A percentile compares a stretch with the other conserved stretches of the same genome.
phyloP scores from a whole-genome alignment of 2,888 invertebrate genomes.

The Lobophora halterata region DNA sequence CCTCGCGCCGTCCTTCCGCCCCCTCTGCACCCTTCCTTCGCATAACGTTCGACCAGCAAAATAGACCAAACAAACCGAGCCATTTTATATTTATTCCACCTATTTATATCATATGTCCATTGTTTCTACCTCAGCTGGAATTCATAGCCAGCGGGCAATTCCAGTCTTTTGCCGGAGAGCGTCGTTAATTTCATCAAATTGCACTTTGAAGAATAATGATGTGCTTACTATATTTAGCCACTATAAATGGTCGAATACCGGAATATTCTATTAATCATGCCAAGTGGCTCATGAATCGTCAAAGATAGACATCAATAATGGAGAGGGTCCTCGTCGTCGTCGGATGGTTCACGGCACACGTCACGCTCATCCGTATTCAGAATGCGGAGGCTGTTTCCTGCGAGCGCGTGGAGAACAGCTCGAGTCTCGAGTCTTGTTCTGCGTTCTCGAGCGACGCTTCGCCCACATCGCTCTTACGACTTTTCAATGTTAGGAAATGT shows the following conservation, averaged over 20 bases:
- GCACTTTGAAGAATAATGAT: slow-evolving; percentile 26
- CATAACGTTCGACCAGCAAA: slow-evolving; percentile 69
- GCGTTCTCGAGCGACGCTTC: too few species aligned
- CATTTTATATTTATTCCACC: slow-evolving; percentile 71
- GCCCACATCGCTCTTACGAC: not conserved
- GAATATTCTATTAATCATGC: slow-evolving; percentile 17
- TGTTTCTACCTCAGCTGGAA: slow-evolving; percentile 65
- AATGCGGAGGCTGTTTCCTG: slow-evolving; percentile 71
- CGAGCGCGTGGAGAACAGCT: slow-evolving; percentile 46
- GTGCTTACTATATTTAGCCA: slow-evolving; percentile 19
- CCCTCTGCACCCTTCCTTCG: slow-evolving; percentile 71
- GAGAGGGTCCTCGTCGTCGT: slow-evolving; percentile 33
- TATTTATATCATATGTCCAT: slow-evolving; percentile 76
- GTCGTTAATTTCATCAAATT: slow-evolving; percentile 56
- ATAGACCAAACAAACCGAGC: slow-evolving; percentile 68
- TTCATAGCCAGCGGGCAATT: slow-evolving; percentile 64
- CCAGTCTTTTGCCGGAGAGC: slow-evolving; percentile 49
- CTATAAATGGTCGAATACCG: slow-evolving; percentile 13
- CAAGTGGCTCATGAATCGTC: slow-evolving; percentile 39
- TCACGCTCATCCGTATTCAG: slow-evolving; percentile 72
- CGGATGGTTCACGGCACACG: slow-evolving; percentile 49
- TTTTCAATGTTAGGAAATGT: slow-evolving; percentile 16
- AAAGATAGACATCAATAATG: slow-evolving; percentile 41
- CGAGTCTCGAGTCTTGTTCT: slow-evolving; percentile 24
- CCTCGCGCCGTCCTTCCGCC: slow-evolving; percentile 68